phyloP scores from a whole-genome alignment of 23 tunicate species.

The Styela plicata region DNA sequence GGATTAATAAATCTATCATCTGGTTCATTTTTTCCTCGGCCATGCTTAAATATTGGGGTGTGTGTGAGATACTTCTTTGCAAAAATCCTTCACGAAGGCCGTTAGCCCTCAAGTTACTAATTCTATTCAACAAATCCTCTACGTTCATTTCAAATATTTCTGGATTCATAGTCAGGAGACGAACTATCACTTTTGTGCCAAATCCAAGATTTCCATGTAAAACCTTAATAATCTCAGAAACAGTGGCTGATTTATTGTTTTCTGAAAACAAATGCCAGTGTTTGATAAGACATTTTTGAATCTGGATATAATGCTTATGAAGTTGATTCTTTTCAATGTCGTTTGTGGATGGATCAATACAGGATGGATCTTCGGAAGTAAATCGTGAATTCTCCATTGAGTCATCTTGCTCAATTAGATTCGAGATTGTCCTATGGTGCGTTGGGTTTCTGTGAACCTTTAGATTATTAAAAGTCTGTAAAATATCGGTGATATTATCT shows the following conservation, averaged over 20 bases:
- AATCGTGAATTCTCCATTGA: no score
- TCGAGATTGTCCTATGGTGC: no score
- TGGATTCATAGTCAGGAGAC: background rate
- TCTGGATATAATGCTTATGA: background rate
- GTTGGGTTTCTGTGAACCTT: background rate
- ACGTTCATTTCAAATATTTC: background rate
- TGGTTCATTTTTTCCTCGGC: background rate
- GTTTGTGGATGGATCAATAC: no score
- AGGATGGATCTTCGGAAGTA: no score
- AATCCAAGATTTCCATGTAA: constrained; percentile 18
- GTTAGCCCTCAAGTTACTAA: background rate
- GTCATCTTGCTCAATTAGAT: no score
- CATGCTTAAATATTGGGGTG: constrained; percentile 19
- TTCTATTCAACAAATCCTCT: constrained; percentile 2
- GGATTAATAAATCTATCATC: background rate
- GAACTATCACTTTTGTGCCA: constrained; percentile 11
- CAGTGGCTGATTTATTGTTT: background rate
- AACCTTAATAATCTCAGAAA: background rate
- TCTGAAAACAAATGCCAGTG: background rate
- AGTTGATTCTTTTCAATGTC: background rate
- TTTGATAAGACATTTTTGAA: background rate
- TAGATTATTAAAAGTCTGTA: background rate
- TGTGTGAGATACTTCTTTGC: constrained; percentile 4
- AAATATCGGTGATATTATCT: background rate
- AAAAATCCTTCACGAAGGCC: background rate